Conservation (phyloP, 2,888 invertebrate species). For the Zelleria hepariella region DNA sequence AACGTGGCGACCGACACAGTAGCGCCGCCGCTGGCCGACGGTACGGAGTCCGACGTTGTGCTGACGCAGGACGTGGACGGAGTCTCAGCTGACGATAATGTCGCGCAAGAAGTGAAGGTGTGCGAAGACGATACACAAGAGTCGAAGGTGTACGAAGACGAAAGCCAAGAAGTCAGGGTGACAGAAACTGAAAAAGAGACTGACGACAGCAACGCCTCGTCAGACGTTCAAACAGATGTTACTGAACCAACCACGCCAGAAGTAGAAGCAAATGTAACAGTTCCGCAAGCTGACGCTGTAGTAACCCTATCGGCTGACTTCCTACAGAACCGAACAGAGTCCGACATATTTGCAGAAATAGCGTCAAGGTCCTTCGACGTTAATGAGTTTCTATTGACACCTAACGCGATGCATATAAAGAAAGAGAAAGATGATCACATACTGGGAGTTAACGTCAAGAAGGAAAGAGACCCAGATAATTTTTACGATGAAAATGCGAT, state of each 20-base stretch:
- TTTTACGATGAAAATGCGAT: slow-evolving; percentile 60
- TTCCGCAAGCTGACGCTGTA: slow-evolving; percentile 29
- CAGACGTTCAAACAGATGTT: neutral
- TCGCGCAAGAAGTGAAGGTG: slow-evolving; percentile 59
- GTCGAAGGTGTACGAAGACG: slow-evolving; percentile 37
- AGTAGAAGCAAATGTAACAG: neutral
- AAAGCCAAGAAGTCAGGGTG: slow-evolving; percentile 56
- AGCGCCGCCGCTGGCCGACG: slow-evolving; percentile 42
- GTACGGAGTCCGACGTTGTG: slow-evolving; percentile 33
- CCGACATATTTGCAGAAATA: slow-evolving; percentile 56
- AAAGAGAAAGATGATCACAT: slow-evolving; percentile 31
- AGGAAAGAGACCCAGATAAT: slow-evolving; percentile 42
- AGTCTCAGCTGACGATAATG: slow-evolving; percentile 60
- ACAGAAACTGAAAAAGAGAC: slow-evolving; percentile 19
- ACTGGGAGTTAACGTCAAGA: slow-evolving; percentile 42
- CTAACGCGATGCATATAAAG: slow-evolving; percentile 56
- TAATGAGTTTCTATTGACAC: slow-evolving; percentile 50
- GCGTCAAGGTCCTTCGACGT: slow-evolving; percentile 58
- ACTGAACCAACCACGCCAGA: slow-evolving; percentile 15
- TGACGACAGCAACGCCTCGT: slow-evolving; percentile 39
- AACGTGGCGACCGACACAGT: slow-evolving; percentile 62
- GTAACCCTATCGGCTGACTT: slow-evolving; percentile 55
- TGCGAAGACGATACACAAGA: slow-evolving; percentile 38
- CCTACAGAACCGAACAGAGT: slow-evolving; percentile 43
- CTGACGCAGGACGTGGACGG: slow-evolving; percentile 37